A percentile compares a stretch with the other conserved stretches of the same genome.
Conservation (phyloP, 35 echinoderm and acorn worm genomes). For the Anneissia japonica region DNA sequence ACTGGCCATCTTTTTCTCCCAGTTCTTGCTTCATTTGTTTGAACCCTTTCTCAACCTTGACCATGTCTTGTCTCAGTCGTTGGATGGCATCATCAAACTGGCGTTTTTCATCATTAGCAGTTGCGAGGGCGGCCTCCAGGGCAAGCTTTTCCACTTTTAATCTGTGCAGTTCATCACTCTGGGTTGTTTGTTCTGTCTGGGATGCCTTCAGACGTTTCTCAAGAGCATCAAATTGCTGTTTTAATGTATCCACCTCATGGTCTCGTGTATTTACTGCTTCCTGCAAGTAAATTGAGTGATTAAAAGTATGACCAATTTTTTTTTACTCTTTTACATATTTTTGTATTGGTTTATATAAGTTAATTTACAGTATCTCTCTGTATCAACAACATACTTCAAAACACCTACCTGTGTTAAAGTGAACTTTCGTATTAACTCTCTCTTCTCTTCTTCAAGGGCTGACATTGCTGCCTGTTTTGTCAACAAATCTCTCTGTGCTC, state of each 20-base stretch:
- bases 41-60: constrained; percentile 74
- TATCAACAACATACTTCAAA: no score
- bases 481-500: constrained; percentile 59
- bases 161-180: constrained; percentile 57
- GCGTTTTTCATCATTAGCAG: constrained; percentile 74
- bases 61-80: constrained; percentile 66
- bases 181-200: constrained; percentile 34
- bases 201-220: constrained; percentile 62
- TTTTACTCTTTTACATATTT: no score
- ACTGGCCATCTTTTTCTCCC: constrained; percentile 23
- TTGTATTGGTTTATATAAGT: no score
- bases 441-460: constrained; percentile 75
- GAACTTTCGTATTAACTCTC: constrained; percentile 62
- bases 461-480: constrained; percentile 63
- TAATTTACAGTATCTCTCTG: no score
- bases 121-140: constrained; percentile 67
- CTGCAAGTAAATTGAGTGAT: no score
- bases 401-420: constrained; percentile 53
- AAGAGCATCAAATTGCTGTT: constrained; percentile 67
- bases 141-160: constrained; percentile 67
- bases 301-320: no score
- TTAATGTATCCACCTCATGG: constrained; percentile 61
- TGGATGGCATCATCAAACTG: constrained; percentile 81
- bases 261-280: constrained; percentile 70
- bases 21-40: constrained; percentile 88